A percentile compares a stretch with the other conserved stretches of the same genome.
Conservation (phyloP, 1,140 invertebrate species). For the Nylanderia fulva region DNA sequence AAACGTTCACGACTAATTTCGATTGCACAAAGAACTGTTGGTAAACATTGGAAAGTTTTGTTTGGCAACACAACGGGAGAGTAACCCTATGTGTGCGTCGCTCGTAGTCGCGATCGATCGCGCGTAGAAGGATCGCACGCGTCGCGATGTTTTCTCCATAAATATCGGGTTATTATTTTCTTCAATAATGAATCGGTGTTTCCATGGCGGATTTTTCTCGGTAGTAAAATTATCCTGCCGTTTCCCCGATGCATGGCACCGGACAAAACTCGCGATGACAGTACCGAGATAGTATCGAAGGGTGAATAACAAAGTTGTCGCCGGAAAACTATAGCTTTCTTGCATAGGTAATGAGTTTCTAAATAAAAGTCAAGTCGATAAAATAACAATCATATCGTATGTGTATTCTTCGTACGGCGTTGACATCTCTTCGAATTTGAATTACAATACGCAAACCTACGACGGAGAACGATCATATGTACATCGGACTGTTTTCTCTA, state of each 20-base stretch:
- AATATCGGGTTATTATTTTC: constrained; percentile 65
- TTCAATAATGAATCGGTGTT: constrained; percentile 66
- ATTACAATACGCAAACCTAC: constrained; percentile 11
- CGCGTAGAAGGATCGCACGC: constrained; percentile 12
- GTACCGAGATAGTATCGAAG: constrained; percentile 51
- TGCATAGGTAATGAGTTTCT: constrained; percentile 60
- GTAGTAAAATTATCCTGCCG: constrained; percentile 46
- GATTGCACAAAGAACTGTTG: not conserved
- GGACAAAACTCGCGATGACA: constrained; percentile 11
- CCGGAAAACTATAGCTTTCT: constrained; percentile 59
- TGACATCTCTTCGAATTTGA: constrained; percentile 39
- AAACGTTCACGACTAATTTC: not conserved
- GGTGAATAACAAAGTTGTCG: constrained; percentile 58
- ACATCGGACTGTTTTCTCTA: not conserved
- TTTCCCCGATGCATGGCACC: not conserved
- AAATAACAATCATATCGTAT: constrained; percentile 39
- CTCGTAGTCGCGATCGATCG: constrained; percentile 32
- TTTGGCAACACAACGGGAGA: not conserved
- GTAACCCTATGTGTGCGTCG: not conserved
- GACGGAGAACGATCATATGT: not conserved
- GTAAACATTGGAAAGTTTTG: constrained; percentile 27
- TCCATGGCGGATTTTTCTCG: constrained; percentile 29
- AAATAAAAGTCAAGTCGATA: constrained; percentile 62
- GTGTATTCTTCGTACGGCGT: constrained; percentile 23
- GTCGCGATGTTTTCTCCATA: constrained; percentile 53